Evolutionary conservation across 2,113 vertebrate species (phyloP).

Genomic region (Eulacestoma nigropectus): DNA sequence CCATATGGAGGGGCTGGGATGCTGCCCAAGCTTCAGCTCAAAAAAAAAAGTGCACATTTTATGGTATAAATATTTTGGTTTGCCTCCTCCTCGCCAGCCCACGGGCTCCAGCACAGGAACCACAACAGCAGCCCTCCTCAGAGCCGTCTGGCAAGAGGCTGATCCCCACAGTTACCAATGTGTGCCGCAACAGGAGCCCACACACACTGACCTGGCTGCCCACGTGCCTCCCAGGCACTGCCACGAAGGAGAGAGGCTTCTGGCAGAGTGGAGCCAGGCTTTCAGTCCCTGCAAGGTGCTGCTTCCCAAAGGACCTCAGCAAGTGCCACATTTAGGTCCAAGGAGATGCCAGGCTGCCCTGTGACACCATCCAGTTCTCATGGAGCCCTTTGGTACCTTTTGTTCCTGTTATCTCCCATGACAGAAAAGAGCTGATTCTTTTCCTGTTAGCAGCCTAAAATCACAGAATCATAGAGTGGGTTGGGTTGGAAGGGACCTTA

Average conservation of each 20-base stretch:
- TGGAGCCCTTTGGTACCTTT: background rate
- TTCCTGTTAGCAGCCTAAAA: background rate
- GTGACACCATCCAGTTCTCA: background rate
- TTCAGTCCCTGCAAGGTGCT: background rate
- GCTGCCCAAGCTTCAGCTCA: conserved; percentile 46
- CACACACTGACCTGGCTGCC: background rate
- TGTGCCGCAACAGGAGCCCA: background rate
- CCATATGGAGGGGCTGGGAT: conserved; percentile 32
- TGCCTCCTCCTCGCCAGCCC: conserved; percentile 35
- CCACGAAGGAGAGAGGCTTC: background rate
- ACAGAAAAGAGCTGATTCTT: background rate
- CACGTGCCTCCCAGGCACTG: fast-evolving
- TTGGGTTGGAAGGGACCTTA: background rate
- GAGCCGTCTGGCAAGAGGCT: background rate
- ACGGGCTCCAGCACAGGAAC: background rate
- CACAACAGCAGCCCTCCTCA: conserved; percentile 26
- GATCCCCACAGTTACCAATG: background rate
- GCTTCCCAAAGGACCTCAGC: background rate
- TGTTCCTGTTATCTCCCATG: background rate
- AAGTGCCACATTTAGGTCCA: background rate
- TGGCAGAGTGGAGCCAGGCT: background rate
- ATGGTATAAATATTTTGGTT: conserved; percentile 57
- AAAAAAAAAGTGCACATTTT: conserved; percentile 35
- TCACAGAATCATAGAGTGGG: background rate
- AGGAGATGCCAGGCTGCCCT: background rate